Conservation (phyloP, 2,113 vertebrate species). For the Acinonyx jubatus region DNA sequence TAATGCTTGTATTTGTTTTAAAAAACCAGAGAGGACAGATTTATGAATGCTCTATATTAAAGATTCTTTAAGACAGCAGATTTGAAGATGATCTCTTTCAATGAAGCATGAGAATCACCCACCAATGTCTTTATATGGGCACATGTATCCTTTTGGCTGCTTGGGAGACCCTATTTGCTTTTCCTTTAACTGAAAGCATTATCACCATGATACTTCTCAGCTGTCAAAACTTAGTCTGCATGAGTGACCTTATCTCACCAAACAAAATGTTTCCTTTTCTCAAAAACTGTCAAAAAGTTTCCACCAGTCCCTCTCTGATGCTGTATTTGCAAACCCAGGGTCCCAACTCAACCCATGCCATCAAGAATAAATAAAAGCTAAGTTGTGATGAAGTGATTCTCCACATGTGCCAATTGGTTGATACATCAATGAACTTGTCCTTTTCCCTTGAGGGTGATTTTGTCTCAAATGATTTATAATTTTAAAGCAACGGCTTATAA, state of each 20-base stretch:
- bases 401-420: background rate
- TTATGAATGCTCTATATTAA: background rate
- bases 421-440: background rate
- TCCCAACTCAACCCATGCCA: background rate
- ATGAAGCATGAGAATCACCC: background rate
- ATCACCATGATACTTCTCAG: background rate
- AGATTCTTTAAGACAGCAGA: background rate
- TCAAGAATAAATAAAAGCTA: background rate
- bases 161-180: background rate
- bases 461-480: background rate
- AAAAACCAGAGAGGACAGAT: background rate
- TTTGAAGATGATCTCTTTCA: background rate
- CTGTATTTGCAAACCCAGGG: background rate
- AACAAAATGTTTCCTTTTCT: conserved; percentile 27
- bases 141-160: background rate
- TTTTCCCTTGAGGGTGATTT: background rate
- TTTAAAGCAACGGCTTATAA: background rate
- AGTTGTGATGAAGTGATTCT: background rate
- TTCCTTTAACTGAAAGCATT: background rate
- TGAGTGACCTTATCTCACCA: background rate
- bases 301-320: background rate
- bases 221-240: conserved; percentile 12
- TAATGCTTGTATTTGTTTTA: background rate
- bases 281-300: background rate
- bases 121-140: background rate